Base-by-base conservation (phyloP, 1,140 invertebrate genomes). In the Anastatus disparis region DNA sequence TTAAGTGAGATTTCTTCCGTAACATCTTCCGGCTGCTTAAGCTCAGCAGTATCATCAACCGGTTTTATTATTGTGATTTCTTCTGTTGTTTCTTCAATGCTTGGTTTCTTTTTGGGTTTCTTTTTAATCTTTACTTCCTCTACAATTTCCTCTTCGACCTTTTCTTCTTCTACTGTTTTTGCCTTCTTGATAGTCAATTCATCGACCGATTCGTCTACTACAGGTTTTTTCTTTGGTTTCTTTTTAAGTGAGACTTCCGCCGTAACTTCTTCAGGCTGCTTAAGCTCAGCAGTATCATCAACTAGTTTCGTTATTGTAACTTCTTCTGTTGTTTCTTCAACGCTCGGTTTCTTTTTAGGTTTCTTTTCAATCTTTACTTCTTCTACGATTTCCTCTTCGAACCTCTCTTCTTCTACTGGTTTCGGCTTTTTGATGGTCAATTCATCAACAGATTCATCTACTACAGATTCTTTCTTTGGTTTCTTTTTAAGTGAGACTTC, bases 361-460 rank as follows among this genome's bases (percentile, higher is more conserved):
- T 61, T 72, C 31, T 74, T 62, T 56, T 55, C 71, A 10, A 75
- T 22, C 62, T 15, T 2, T 29, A 79, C 75, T 27, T 78, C 72
- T 6, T 79, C 72, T 66, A 78, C 67, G 75, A 79, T 75, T 52
- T 73, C 72, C 76, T 80, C 74, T 44, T 79, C 35, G 17, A 52
- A 3, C 29, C 76, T 76, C 64, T 75, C 59, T 53, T 81, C 76
- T 58, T 78, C 76, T 35, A 63, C 42, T 1, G 81, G 53, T 4
- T 81, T 68, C 31, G 80, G 78, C 69, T 88, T 85, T 44, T 82
- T 82, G 8, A 88, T 81, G 6, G 84, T 83, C 3, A 89, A 56
- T 55, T 88, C 85, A 72, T 86, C 84, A 3, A 82, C 82, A 58
- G 80, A 82, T 76, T 87, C 86, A 72, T 85, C 84, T 17, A 74